Base-by-base conservation (phyloP, 2,888 invertebrate species). In the Scaptomyza reducta region DNA sequence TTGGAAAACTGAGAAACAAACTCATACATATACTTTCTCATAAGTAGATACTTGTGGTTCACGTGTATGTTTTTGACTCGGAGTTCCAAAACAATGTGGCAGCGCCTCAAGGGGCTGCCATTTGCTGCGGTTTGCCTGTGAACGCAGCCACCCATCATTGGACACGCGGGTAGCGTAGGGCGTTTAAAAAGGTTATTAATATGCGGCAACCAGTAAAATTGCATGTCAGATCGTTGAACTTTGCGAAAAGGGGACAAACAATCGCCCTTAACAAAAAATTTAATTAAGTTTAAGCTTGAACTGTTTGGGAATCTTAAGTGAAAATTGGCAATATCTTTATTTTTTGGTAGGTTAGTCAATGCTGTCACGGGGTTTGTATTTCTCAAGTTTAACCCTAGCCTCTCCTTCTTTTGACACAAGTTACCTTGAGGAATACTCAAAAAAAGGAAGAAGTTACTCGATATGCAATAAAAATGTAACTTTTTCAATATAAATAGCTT, bases 31-130 rank as follows among this genome's bases (percentile, higher is more conserved):
- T 45, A 27, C 42, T 56, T 40, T 65, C 51, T 46, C 40, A 38
- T 31, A 42, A 35, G 49, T 31, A 56, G 57, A 40, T 50, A 55
- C 44, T 47, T 69, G 49, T 40, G 66, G 46, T 53, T 41, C 70
- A 42, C 51, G 13, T 62, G 40, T 44, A 27, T 6, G 41, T 38
- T 70, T 68, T 40, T 46, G 33, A 41, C 38, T 63, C 13, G 41
- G 31, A 60, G 74, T 55, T 72, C 53, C 67, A 51, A 78, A 81
- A 81, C 75, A 81, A 81, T 78, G 69, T 77, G 71, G 65, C 65
- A 74, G 65, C 65, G 54, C 65, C 55, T 58, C 53, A 40, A 16
- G 40, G 40, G 46, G 46, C 25, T 63, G 66, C 60, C 73, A 61
- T 53, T 31, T 65, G 42, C 71, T 65, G 65, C 42, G 46, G 51